Evolutionary conservation across 2,888 invertebrate genomes (phyloP), one percentile per base, ranked within the genome.

Genomic region (Junonia oenone): DNA sequence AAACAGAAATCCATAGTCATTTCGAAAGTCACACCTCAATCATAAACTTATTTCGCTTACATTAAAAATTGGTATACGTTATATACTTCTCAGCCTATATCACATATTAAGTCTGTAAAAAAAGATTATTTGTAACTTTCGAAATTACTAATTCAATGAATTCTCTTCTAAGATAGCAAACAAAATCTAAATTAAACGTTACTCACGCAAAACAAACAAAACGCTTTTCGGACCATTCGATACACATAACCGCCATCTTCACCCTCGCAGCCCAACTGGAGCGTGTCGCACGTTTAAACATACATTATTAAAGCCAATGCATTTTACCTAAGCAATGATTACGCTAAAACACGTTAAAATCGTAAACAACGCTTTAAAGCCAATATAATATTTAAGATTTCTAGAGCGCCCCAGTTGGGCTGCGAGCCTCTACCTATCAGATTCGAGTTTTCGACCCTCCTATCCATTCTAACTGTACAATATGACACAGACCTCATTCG

Each of bases 391-490:
- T 54, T 57, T 49, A 56, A 27, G 33, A 45, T 46, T 26, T 54
- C 54, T 55, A 56, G 35, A 45, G 33, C 48, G 33, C 15, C 35
- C 53, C 49, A 57, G 53, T 50, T n/a, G 33, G 57, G 53, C 29
- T 37, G 31, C 51, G 38, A 22, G 48, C 37, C 11, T 17, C 37
- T 31, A 29, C 11, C 40, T 5, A 53, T 45, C 48, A 35, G 71
- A 80, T 77, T 75, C 78, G 79, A 79, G 79, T 72, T 72, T 68
- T 67, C 73, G 65, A 63, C 69, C 70, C 70, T 68, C 68, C 69
- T 66, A 58, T 51, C 62, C 55, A 51, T 55, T 45, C 65, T 68
- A 71, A 74, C 75, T 78, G 75, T 78, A 81, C 78, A 76, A 71
- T 72, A 73, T 68, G 73, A 72, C 76, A 72, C 77, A 67, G 71